A percentile compares a stretch with the other conserved stretches of the same genome.
Conservation (phyloP, 2,113 vertebrate genomes). For the Verasper variegatus region DNA sequence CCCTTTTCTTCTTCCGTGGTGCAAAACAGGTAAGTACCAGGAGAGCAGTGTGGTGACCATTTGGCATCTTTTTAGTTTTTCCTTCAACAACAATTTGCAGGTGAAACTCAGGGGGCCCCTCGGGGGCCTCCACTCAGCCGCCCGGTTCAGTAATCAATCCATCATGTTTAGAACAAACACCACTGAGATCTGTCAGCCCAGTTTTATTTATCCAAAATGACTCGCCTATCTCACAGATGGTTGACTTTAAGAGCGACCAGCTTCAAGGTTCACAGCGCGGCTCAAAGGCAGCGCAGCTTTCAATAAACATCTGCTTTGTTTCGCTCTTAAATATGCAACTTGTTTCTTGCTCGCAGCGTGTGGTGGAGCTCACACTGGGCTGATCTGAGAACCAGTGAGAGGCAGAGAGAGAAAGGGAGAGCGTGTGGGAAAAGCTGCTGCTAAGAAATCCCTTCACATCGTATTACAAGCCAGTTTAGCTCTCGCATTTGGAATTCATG, state of each 20-base stretch:
- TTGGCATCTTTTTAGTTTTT: background rate
- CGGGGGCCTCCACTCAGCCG: too few species aligned
- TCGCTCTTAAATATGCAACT: constrained; percentile 27
- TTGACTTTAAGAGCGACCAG: constrained; percentile 21
- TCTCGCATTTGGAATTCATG: constrained; percentile 38
- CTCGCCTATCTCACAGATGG: constrained; percentile 22
- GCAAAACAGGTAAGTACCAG: background rate
- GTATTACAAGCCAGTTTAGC: constrained; percentile 43
- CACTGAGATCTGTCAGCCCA: background rate
- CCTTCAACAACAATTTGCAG: background rate
- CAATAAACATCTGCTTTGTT: constrained; percentile 57
- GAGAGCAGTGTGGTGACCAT: too few species aligned
- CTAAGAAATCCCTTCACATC: constrained; percentile 31
- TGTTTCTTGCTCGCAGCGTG: constrained; percentile 21
- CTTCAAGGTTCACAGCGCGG: constrained; percentile 14
- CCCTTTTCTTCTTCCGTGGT: constrained; percentile 10
- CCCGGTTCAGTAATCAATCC: constrained; percentile 1
- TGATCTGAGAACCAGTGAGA: constrained; percentile 12
- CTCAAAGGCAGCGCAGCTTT: background rate
- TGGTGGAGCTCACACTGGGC: constrained; percentile 22
- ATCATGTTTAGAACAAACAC: background rate
- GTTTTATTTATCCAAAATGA: constrained; percentile 1
- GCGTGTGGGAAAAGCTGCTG: background rate
- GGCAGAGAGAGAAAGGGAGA: constrained; percentile 11
- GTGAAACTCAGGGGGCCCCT: too few species aligned